A percentile compares a stretch with the other conserved stretches of the same genome.
Conservation (phyloP, 2,113 vertebrate species). For the Puffinus mauretanicus region DNA sequence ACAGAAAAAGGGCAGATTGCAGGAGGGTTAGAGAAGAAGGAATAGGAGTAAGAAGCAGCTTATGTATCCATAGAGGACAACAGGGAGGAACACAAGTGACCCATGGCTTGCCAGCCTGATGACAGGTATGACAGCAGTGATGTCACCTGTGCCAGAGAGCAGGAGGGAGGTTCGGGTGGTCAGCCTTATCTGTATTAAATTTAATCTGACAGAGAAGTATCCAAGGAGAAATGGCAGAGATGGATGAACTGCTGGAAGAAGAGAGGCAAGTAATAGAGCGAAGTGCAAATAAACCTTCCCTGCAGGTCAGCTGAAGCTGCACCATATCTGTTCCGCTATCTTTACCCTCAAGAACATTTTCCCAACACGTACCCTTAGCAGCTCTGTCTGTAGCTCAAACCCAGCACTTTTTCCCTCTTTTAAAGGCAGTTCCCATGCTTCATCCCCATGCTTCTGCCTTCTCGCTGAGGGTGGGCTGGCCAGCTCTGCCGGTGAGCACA, state of each 20-base stretch:
- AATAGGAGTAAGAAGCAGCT: not conserved
- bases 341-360: not conserved
- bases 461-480: not conserved
- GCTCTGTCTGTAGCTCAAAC: not conserved
- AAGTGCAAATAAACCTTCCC: not conserved
- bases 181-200: not conserved
- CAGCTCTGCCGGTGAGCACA: not conserved
- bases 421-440: not conserved
- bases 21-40: not conserved
- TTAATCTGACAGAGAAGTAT: not conserved
- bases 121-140: not conserved
- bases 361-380: not conserved
- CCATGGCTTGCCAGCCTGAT: not conserved
- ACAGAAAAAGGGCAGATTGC: not conserved
- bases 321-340: no score
- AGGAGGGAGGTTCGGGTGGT: not conserved
- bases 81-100: not conserved
- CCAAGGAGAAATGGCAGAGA: not conserved
- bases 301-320: not conserved
- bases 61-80: not conserved
- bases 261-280: not conserved
- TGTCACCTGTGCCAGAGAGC: not conserved
- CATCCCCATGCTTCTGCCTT: not conserved
- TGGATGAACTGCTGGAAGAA: not conserved
- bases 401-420: no score